These are phyloP conservation scores for Limnephilus auricula DNA, from an alignment of 2,888 invertebrate genomes.

Conservation along the genomic window DNA sequence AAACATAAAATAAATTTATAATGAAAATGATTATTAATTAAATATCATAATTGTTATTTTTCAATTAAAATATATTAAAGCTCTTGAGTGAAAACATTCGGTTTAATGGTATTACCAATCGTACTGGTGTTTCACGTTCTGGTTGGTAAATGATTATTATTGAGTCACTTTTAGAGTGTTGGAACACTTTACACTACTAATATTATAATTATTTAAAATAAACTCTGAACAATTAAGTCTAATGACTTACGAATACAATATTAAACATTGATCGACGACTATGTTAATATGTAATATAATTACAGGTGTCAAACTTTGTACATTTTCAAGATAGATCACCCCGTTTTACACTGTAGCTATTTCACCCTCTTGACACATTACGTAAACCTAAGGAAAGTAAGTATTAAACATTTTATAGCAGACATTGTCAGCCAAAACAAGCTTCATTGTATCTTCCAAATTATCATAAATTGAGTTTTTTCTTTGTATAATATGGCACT, in stretches of 20 bases:
- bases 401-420: constrained; percentile 26
- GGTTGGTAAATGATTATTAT: constrained; percentile 4
- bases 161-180: constrained; percentile 28
- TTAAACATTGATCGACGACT: constrained; percentile 60
- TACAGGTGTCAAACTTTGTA: constrained; percentile 42
- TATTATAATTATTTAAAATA: constrained; percentile 55
- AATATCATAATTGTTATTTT: constrained; percentile 2
- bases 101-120: not conserved
- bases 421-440: not conserved
- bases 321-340: constrained; percentile 28
- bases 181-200: constrained; percentile 25
- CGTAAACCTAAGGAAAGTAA: constrained; percentile 35
- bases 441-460: not conserved
- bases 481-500: not conserved
- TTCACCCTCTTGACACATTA: constrained; percentile 10
- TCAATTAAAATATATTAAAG: constrained; percentile 40
- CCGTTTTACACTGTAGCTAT: constrained; percentile 3
- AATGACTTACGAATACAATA: constrained; percentile 51
- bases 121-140: not conserved
- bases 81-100: constrained; percentile 20
- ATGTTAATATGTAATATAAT: constrained; percentile 47
- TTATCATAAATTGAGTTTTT: not conserved
- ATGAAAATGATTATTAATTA: constrained; percentile 7
- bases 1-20: not conserved
- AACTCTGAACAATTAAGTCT: constrained; percentile 61